phyloP scores from a whole-genome alignment of 2,888 invertebrate genomes.

The Pristionchus fissidentatus region DNA sequence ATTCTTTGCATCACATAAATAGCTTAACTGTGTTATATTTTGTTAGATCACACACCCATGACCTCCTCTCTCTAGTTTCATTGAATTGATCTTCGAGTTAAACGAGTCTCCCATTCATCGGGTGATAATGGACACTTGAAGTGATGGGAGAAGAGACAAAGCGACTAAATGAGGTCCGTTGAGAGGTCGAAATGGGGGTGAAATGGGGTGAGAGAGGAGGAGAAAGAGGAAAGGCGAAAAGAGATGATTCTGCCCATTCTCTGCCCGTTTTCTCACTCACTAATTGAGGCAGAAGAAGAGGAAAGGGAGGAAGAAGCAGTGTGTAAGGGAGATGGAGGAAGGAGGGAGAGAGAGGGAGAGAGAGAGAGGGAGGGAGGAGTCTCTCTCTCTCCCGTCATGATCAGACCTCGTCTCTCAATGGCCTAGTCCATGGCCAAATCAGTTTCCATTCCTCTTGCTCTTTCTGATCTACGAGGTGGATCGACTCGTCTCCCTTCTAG shows the following conservation, averaged over 20 bases:
- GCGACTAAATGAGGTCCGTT: not conserved
- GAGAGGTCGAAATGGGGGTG: not conserved
- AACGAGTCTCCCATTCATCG: too few species aligned
- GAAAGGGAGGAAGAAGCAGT: slow-evolving; percentile 20
- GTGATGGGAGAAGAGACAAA: not conserved
- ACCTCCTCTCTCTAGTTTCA: not conserved
- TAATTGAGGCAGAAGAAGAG: slow-evolving; percentile 22
- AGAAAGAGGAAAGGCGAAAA: not conserved
- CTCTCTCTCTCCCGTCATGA: not conserved
- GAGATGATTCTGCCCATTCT: slow-evolving; percentile 32
- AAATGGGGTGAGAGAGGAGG: not conserved
- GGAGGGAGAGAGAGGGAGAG: slow-evolving; percentile 28
- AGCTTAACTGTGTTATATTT: too few species aligned
- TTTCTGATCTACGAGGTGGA: slow-evolving; percentile 58
- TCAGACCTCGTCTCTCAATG: not conserved
- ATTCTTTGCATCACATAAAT: too few species aligned
- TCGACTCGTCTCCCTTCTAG: slow-evolving; percentile 52
- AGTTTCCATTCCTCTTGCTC: slow-evolving; percentile 62
- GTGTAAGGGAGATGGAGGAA: slow-evolving; percentile 28
- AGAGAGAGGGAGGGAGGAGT: slow-evolving; percentile 14
- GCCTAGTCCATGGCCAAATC: slow-evolving; percentile 50
- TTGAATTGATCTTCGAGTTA: too few species aligned
- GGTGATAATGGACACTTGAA: slow-evolving; percentile 27
- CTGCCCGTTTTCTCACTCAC: slow-evolving; percentile 26
- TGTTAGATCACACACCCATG: too few species aligned